A percentile compares a stretch with the other conserved stretches of the same genome.
Conservation (phyloP, 2,888 invertebrate genomes). For the Criorhina ranunculi region DNA sequence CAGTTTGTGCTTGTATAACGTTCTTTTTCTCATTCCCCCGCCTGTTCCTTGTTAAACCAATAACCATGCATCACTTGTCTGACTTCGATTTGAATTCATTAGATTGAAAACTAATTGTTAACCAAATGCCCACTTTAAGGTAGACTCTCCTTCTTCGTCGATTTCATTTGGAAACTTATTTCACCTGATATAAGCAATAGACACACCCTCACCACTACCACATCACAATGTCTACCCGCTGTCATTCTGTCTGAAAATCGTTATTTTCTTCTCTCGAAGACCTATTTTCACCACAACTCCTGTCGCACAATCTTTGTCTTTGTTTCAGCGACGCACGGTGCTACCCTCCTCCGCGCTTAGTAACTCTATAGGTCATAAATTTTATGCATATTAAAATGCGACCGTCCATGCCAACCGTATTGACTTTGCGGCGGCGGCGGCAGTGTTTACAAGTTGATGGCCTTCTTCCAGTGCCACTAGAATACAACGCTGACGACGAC, state of each 20-base stretch:
- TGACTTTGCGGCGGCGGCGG: constrained; percentile 27
- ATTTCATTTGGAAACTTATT: not conserved
- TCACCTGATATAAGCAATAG: constrained; percentile 22
- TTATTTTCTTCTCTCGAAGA: constrained; percentile 2
- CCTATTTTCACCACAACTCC: constrained; percentile 22
- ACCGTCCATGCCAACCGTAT: constrained; percentile 43
- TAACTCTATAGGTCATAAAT: constrained; percentile 47
- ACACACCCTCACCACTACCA: constrained; percentile 30
- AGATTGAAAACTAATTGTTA: constrained; percentile 1
- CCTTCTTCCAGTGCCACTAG: constrained; percentile 44
- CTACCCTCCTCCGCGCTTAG: constrained; percentile 6
- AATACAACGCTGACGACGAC: constrained; percentile 1
- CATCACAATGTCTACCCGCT: not conserved
- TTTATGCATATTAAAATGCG: constrained; percentile 56
- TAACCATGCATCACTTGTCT: not conserved
- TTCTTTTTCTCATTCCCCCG: too few relatives aligned
- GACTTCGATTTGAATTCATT: not conserved
- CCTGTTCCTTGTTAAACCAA: not conserved
- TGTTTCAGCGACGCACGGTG: constrained; percentile 4
- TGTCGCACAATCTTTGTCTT: constrained; percentile 1
- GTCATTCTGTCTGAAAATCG: constrained; percentile 10
- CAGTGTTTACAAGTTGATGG: constrained; percentile 22
- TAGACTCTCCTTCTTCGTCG: not conserved
- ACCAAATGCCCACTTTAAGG: constrained; percentile 4
- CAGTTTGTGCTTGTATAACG: too few relatives aligned